Evolutionary conservation across 23 tunicate species (phyloP), one percentile per base, ranked within the genome.

Genomic region (Trididemnum nubilum): DNA sequence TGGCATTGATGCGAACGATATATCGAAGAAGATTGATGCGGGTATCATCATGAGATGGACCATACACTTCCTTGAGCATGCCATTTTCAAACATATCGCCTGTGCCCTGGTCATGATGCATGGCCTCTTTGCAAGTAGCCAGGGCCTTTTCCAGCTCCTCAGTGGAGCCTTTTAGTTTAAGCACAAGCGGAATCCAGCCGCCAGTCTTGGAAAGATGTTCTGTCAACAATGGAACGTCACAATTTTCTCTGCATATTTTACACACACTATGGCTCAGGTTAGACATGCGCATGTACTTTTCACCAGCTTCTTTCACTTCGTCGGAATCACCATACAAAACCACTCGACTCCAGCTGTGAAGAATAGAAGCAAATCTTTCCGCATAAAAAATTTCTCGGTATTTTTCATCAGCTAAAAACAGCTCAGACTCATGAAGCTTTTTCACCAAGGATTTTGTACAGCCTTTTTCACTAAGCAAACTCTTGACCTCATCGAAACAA

Each of bases 11-110:
- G n/a, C n/a, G n/a, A n/a, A n/a, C n/a, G n/a, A n/a, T 34, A 61
- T 37, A 35, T 34, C 87, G 40, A n/a, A 73, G 59, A 28, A 85
- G 44, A 12, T n/a, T 58, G 34, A 85, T 50, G 50, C 51, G 76
- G 0, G 73, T 33, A 30, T 3, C 15, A 12, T 12, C 21, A n/a
- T 76, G 30, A 0, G 38, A 36, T 1, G 75, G 72, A 2, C 89
- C 89, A 26, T 49, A 33, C 3, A 64, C n/a, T n/a, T n/a, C n/a
- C n/a, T n/a, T n/a, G n/a, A n/a, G n/a, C n/a, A n/a, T n/a, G n/a
- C n/a, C n/a, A 32, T 85, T 61, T 49, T 85, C 89, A 66, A 38
- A 76, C 81, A 85, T 77, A 25, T 49, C 60, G 15, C 23, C 9
- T 30, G 23, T 31, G 7, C 23, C 69, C 4, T 63, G 19, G 7